A percentile compares a stretch with the other conserved stretches of the same genome.
Evolutionary conservation across 2,797 vertebrate species (phyloP).

Genomic region (Halcyon smyrnensis): DNA sequence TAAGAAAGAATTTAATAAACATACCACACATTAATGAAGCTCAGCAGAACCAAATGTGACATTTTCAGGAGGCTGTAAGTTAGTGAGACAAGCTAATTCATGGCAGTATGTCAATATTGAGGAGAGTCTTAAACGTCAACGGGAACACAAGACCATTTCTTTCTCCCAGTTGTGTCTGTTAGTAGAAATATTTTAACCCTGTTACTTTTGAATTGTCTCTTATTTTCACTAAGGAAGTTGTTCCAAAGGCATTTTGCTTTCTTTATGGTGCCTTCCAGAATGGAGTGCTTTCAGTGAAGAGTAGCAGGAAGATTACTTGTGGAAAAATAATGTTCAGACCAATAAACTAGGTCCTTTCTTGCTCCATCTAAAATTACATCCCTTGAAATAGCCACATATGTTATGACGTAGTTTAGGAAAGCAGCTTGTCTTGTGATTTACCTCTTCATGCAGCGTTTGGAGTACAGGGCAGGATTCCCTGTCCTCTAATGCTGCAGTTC

Average conservation of each 20-base stretch:
- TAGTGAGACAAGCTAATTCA: background rate
- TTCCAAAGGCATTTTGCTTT: background rate
- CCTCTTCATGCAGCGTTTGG: background rate
- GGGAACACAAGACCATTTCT: background rate
- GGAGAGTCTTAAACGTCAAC: background rate
- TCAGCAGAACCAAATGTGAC: background rate
- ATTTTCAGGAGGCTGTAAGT: background rate
- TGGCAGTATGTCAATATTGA: background rate
- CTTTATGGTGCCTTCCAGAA: background rate
- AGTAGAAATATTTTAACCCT: background rate
- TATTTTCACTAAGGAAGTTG: background rate
- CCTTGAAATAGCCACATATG: background rate
- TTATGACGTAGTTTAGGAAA: background rate
- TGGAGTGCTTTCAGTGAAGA: background rate
- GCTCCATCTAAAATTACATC: background rate
- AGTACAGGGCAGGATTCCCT: background rate
- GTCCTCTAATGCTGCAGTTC: background rate
- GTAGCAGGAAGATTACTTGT: background rate
- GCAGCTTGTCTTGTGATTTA: background rate
- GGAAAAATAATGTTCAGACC: background rate
- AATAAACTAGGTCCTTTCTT: background rate
- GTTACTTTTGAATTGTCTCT: background rate
- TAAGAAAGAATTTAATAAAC: background rate
- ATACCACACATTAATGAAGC: background rate
- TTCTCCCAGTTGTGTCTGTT: background rate